Percentiles rank a stretch among this genome's conserved stretches.
These are phyloP conservation scores for Anthoscopus minutus DNA, from an alignment of 2,113 vertebrate species.

Conservation along the genomic window DNA sequence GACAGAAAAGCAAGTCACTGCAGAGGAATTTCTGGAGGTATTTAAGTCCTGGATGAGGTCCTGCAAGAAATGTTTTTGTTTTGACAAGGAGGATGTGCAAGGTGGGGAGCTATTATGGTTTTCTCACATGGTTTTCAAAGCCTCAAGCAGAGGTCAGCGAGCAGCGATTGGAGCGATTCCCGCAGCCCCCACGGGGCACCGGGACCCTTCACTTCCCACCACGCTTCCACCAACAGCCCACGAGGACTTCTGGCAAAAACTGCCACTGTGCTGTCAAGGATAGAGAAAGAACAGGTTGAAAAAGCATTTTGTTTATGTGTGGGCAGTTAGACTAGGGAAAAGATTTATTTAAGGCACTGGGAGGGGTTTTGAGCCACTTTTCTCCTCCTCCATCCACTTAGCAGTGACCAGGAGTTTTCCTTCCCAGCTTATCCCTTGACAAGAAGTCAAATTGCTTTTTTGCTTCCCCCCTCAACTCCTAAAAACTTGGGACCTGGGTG, in stretches of 20 bases:
- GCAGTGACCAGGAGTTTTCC: neutral
- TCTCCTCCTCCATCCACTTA: neutral
- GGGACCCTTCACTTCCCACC: neutral
- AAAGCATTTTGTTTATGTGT: slow-evolving; percentile 7
- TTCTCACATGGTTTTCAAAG: neutral
- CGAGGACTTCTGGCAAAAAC: neutral
- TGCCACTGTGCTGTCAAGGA: neutral
- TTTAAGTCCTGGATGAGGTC: neutral
- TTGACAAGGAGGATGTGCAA: neutral
- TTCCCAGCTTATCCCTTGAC: neutral
- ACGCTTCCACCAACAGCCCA: neutral
- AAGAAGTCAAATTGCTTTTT: neutral
- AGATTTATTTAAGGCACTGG: neutral
- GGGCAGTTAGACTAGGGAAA: neutral
- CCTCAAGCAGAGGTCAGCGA: neutral
- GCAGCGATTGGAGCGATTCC: neutral
- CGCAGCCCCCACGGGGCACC: neutral
- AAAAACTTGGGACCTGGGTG: neutral
- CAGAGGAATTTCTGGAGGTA: neutral
- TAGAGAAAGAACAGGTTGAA: slow-evolving; percentile 21
- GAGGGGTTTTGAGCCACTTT: neutral
- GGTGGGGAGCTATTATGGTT: neutral
- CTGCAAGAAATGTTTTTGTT: neutral
- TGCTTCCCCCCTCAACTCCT: neutral
- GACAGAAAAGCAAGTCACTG: neutral